Conservation (phyloP, 1,140 invertebrate species). For the Microplitis mediator region DNA sequence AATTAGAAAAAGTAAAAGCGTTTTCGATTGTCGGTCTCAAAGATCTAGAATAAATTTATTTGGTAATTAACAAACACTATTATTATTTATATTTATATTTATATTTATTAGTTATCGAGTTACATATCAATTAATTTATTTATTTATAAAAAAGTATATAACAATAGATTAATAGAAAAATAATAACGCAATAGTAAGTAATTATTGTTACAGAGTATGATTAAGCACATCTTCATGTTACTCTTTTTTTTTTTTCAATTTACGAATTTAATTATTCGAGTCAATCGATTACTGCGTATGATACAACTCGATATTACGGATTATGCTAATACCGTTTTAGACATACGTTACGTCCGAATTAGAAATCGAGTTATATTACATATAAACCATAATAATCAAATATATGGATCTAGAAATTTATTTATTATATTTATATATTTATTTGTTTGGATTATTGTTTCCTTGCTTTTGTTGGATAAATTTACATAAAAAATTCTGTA, state of each 20-base stretch:
- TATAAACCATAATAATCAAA: no score
- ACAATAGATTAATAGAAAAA: neutral
- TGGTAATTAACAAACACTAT: neutral
- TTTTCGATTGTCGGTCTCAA: constrained; percentile 12
- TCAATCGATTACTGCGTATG: neutral
- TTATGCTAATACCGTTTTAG: no score
- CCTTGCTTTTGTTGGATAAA: neutral
- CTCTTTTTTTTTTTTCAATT: neutral
- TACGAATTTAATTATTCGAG: neutral
- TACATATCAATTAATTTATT: constrained; percentile 17
- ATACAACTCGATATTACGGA: no score
- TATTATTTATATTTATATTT: constrained; percentile 12
- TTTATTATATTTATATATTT: no score
- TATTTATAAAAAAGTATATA: neutral
- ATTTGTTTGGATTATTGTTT: neutral
- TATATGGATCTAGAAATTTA: no score
- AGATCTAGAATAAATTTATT: neutral
- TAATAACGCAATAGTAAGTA: neutral
- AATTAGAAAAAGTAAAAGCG: constrained; percentile 29
- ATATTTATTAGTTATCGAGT: neutral
- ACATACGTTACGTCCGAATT: no score
- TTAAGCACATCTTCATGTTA: no score
- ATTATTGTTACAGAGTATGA: neutral
- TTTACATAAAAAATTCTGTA: neutral
- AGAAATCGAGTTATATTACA: no score